Base-by-base conservation (phyloP, 1,140 invertebrate species). In the Camponotus pennsylvanicus region DNA sequence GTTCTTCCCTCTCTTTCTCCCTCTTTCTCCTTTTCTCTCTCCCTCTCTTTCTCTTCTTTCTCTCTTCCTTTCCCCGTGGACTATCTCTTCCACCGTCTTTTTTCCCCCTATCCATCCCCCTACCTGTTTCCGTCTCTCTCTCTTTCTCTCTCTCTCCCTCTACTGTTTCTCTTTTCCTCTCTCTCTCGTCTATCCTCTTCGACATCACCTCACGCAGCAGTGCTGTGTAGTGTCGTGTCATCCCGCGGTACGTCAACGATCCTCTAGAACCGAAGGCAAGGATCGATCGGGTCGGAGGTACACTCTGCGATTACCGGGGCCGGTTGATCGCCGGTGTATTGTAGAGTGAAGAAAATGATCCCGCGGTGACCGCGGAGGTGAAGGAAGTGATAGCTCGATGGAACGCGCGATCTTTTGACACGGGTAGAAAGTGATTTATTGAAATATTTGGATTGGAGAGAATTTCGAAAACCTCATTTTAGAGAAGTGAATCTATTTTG, bases 181-280 rank as follows among this genome's bases (percentile, higher is more conserved):
- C 57, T 77, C 66, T 86, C 40, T 88, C 79, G 59, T 85, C 79
- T 88, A 75, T 84, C 90, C 84, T 86, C 87, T 84, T 86, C 52
- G 83, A 89, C 88, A 88, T 87, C 89, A 86, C 78, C 70, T 90
- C 85, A 88, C 89, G 89, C 83, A 90, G 89, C 89, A 86, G 89
- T 90, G 86, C 89, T 64, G 89, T 90, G 89, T 91, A 91, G 90
- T 91, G 90, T 89, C 90, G 90, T 91, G 89, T 89, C 90, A 91
- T 91, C 89, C 85, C 88, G 90, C 89, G 89, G 78, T 90, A 90
- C 89, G 88, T 90, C 89, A 90, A 90, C 89, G 88, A 90, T 90
- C 89, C 89, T 85, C 88, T 82, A 64, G 88, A 84, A 86, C 80
- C 37, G 79, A 82, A 87, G 86, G 80, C 80, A 76, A 90, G 79